Evolutionary conservation across 2,888 invertebrate species (phyloP).

Genomic region (Ophonus ardosiacus): DNA sequence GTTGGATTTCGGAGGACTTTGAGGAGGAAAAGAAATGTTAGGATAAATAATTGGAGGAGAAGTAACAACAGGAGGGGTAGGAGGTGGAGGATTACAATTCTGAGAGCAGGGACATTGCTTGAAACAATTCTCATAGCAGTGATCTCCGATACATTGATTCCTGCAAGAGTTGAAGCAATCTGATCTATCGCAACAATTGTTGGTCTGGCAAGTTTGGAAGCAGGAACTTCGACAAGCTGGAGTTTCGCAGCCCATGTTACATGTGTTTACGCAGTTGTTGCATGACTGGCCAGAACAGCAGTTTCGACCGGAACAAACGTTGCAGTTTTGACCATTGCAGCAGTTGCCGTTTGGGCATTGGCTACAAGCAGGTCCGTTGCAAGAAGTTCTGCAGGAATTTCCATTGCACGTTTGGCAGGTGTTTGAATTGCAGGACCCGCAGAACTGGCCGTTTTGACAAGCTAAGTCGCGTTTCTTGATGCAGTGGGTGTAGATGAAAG

Average conservation of each 20-base stretch:
- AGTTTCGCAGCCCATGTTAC: slow-evolving; percentile 33
- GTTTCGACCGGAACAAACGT: slow-evolving; percentile 54
- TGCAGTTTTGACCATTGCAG: slow-evolving; percentile 65
- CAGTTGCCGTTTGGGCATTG: slow-evolving; percentile 63
- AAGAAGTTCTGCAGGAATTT: slow-evolving; percentile 51
- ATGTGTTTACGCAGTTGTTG: slow-evolving; percentile 48
- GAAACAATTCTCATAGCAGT: slow-evolving; percentile 46
- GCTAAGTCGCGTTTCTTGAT: slow-evolving; percentile 45
- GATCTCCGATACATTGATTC: slow-evolving; percentile 37
- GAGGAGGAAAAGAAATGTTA: slow-evolving; percentile 19
- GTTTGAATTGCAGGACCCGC: slow-evolving; percentile 30
- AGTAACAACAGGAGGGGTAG: not conserved
- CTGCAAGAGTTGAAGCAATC: slow-evolving; percentile 37
- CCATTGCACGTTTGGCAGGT: slow-evolving; percentile 58
- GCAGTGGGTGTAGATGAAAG: slow-evolving; percentile 39
- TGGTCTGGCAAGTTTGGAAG: slow-evolving; percentile 29
- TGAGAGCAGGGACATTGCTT: slow-evolving; percentile 21
- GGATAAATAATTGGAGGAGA: not conserved
- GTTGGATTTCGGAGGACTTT: not conserved
- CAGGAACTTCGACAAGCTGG: slow-evolving; percentile 15
- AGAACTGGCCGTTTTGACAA: slow-evolving; percentile 35
- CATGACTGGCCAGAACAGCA: slow-evolving; percentile 55
- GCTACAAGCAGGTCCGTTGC: slow-evolving; percentile 63
- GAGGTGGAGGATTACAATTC: not conserved
- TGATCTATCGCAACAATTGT: slow-evolving; percentile 10